Conservation (phyloP, 2,797 vertebrate species). For the Danionella dracula region DNA sequence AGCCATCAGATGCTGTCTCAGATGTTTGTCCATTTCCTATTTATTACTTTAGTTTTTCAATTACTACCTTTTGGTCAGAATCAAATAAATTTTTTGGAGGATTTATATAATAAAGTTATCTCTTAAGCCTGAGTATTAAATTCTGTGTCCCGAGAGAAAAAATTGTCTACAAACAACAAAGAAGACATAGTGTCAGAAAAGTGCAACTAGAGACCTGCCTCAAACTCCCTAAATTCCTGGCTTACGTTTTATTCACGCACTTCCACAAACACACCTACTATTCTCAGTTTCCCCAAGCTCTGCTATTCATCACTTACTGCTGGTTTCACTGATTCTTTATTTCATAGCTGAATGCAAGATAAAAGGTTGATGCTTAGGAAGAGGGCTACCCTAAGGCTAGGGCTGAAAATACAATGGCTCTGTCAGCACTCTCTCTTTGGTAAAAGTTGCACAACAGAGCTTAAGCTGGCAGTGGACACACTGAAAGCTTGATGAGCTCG, state of each 20-base stretch:
- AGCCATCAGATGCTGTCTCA: not conserved
- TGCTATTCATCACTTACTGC: constrained; percentile 1
- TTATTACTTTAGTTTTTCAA: too few species aligned
- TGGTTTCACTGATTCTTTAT: constrained; percentile 11
- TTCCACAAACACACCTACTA: constrained; percentile 6
- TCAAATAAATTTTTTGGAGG: too few species aligned
- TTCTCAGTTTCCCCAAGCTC: not conserved
- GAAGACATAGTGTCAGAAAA: not conserved
- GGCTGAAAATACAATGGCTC: not conserved
- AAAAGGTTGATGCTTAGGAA: constrained; percentile 13
- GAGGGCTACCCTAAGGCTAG: not conserved
- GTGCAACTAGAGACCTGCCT: not conserved
- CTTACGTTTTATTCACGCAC: not conserved
- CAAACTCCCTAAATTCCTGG: not conserved
- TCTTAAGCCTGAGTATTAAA: not conserved
- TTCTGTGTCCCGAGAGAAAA: not conserved
- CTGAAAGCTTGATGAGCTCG: constrained; percentile 13
- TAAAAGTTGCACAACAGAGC: not conserved
- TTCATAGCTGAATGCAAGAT: constrained; percentile 7
- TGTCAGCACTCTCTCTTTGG: constrained; percentile 16
- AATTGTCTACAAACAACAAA: not conserved
- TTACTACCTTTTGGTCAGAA: too few species aligned
- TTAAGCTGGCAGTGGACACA: not conserved
- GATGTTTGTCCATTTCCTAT: not conserved
- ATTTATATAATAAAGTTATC: constrained; percentile 10